phyloP scores from a whole-genome alignment of 2,797 vertebrate genomes.

The Florisuga fusca region DNA sequence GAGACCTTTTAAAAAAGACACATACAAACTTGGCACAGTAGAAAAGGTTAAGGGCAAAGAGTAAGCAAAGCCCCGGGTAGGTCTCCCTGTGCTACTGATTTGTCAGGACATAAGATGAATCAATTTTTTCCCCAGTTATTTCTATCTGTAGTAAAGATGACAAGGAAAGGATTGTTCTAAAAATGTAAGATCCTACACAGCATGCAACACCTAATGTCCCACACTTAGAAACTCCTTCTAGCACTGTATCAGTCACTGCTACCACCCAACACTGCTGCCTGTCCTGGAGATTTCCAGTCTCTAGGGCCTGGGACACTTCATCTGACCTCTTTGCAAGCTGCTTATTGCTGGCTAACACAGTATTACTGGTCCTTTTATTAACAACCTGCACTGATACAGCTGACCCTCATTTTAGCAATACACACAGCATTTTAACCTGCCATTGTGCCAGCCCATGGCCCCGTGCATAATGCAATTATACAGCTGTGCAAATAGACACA shows the following conservation, averaged over 20 bases:
- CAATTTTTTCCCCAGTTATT: neutral
- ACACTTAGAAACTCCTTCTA: neutral
- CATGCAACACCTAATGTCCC: neutral
- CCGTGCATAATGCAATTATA: slow-evolving; percentile 47
- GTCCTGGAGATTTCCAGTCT: neutral
- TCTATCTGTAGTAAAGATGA: neutral
- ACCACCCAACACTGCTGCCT: neutral
- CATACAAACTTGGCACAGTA: neutral
- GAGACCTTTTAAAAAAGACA: neutral
- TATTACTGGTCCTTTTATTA: slow-evolving; percentile 21
- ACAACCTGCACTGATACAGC: slow-evolving; percentile 32
- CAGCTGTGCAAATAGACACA: slow-evolving; percentile 54
- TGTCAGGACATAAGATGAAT: neutral
- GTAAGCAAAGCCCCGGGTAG: neutral
- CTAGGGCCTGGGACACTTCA: neutral
- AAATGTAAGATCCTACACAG: neutral
- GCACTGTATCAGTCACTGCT: fast-evolving
- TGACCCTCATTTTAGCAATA: slow-evolving; percentile 37
- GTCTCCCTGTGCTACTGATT: neutral
- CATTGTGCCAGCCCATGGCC: slow-evolving; percentile 47
- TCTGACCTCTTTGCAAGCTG: neutral
- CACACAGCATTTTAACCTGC: slow-evolving; percentile 34
- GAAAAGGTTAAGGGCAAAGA: neutral
- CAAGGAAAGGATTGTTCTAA: neutral
- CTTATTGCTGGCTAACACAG: neutral